A percentile compares a stretch with the other conserved stretches of the same genome.
phyloP scores from a whole-genome alignment of 2,113 vertebrate genomes.

The Neodontobutis hainanensis region DNA sequence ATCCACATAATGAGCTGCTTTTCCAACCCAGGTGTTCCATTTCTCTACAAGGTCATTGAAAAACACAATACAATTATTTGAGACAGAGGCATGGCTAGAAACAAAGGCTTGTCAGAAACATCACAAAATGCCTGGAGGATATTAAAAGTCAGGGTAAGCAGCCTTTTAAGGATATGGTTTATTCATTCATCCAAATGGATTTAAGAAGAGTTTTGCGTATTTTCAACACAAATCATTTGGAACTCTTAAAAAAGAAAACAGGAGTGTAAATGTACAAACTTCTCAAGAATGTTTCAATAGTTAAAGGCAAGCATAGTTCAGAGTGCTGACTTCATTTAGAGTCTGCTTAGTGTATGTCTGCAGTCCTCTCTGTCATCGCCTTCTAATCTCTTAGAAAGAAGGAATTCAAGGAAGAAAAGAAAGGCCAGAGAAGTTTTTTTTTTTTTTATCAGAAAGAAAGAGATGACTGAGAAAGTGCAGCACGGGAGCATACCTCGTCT shows the following conservation, averaged over 20 bases:
- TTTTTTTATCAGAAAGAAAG: conserved; percentile 51
- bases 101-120: conserved; percentile 63
- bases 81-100: conserved; percentile 45
- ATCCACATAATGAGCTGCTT: conserved; percentile 69
- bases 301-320: conserved; percentile 29
- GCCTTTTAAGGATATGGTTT: conserved; percentile 53
- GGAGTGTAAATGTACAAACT: background rate
- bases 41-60: conserved; percentile 67
- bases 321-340: conserved; percentile 51
- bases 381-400: conserved; percentile 61
- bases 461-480: conserved; percentile 52
- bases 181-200: conserved; percentile 50
- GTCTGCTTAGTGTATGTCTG: conserved; percentile 58
- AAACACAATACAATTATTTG: conserved; percentile 63
- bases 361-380: conserved; percentile 54
- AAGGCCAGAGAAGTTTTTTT: conserved; percentile 37
- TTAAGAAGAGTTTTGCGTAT: conserved; percentile 39
- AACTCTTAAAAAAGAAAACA: conserved; percentile 8
- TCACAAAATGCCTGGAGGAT: conserved; percentile 51
- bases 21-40: conserved; percentile 68
- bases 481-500: conserved; percentile 47
- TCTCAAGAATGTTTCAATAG: background rate
- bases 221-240: conserved; percentile 14
- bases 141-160: conserved; percentile 45
- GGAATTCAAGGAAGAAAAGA: conserved; percentile 47